Percentiles rank a stretch among this genome's conserved stretches.
Conservation (phyloP, 1,140 invertebrate species). For the Halotydeus destructor region DNA sequence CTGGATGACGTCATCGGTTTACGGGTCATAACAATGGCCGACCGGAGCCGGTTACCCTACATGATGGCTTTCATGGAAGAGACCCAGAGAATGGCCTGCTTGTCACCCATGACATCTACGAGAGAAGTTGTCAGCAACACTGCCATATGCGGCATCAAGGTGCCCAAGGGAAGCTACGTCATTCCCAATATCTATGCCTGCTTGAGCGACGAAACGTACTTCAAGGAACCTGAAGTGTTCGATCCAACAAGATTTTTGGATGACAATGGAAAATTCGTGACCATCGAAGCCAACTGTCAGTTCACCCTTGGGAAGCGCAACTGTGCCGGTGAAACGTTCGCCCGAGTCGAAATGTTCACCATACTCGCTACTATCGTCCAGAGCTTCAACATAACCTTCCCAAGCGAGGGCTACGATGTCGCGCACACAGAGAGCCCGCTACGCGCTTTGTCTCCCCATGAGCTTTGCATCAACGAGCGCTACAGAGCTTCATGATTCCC, state of each 20-base stretch:
- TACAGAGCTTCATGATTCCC: too few relatives aligned
- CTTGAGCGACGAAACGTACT: conserved; percentile 64
- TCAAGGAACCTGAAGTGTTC: conserved; percentile 64
- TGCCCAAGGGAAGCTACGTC: conserved; percentile 59
- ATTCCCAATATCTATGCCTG: conserved; percentile 63
- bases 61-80: conserved; percentile 20
- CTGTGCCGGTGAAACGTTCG: too few relatives aligned
- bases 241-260: neutral
- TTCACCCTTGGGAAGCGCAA: too few relatives aligned
- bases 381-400: too few relatives aligned
- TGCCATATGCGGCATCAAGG: conserved; percentile 47
- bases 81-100: conserved; percentile 18
- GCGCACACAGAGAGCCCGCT: too few relatives aligned
- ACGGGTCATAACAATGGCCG: conserved; percentile 16
- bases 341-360: too few relatives aligned
- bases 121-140: conserved; percentile 46
- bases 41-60: conserved; percentile 18
- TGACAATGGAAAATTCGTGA: too few relatives aligned
- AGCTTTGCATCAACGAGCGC: too few relatives aligned
- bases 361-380: too few relatives aligned
- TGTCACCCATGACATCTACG: conserved; percentile 17
- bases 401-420: too few relatives aligned
- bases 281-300: too few relatives aligned
- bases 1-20: conserved; percentile 21
- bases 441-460: too few relatives aligned